Evolutionary conservation across 2,113 vertebrate genomes (phyloP).

Genomic region (Isichthys henryi): DNA sequence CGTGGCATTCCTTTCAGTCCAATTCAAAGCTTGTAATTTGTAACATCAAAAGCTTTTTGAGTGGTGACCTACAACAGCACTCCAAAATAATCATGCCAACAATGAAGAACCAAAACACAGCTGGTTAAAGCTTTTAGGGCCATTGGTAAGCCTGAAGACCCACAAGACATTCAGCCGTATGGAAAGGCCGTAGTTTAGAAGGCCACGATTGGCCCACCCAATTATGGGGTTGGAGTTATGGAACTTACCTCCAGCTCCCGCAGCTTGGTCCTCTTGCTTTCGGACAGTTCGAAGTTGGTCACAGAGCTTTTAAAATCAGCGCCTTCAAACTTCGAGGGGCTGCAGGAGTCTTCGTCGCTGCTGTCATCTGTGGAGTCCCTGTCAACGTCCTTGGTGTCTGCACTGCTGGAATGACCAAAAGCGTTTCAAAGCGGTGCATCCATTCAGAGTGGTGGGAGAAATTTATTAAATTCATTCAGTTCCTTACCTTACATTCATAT

Average conservation of each 20-base stretch:
- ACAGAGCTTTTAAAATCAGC: constrained; percentile 60
- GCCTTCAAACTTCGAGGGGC: constrained; percentile 54
- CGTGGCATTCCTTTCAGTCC: not conserved
- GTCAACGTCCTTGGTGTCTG: constrained; percentile 44
- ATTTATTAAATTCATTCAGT: not conserved
- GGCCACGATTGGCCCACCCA: not conserved
- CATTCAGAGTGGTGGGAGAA: not conserved
- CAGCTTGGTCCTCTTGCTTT: constrained; percentile 62
- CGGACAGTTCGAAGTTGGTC: constrained; percentile 60
- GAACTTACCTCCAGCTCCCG: constrained; percentile 62
- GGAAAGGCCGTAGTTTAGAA: not conserved
- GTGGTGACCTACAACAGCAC: not conserved
- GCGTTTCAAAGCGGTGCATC: not conserved
- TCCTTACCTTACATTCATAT: constrained; percentile 47
- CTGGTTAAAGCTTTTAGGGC: not conserved
- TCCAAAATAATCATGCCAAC: not conserved
- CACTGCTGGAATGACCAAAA: constrained; percentile 21
- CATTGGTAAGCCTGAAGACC: not conserved
- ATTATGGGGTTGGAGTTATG: not conserved
- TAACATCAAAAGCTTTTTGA: not conserved
- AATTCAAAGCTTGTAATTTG: not conserved
- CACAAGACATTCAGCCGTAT: not conserved
- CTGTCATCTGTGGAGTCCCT: constrained; percentile 52
- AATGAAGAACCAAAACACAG: not conserved
- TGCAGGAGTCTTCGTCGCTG: constrained; percentile 49